These are phyloP conservation scores for Protosalanx chinensis DNA, from an alignment of 2,797 vertebrate species.

Conservation along the genomic window DNA sequence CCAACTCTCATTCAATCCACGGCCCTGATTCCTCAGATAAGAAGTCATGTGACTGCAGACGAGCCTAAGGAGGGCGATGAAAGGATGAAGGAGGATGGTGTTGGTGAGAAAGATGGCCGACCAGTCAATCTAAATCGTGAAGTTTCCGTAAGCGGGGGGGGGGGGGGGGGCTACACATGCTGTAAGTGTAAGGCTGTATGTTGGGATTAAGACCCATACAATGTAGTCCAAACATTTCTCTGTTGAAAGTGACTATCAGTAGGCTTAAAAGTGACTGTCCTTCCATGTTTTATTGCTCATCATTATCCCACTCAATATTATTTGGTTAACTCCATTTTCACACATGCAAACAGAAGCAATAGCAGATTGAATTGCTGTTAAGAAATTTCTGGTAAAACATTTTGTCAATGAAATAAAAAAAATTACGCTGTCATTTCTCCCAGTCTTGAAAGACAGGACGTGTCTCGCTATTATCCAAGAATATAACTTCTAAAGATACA, in stretches of 20 bases:
- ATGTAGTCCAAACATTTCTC: neutral
- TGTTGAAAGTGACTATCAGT: neutral
- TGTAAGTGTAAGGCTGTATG: neutral
- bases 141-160: neutral
- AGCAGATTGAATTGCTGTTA: neutral
- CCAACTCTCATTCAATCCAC: slow-evolving; percentile 75
- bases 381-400: neutral
- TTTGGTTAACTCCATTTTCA: neutral
- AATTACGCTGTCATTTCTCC: too few relatives aligned
- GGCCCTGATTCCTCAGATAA: slow-evolving; percentile 55
- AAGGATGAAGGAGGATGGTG: neutral
- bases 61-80: neutral
- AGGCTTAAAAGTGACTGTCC: neutral
- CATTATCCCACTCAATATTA: slow-evolving; percentile 1
- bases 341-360: neutral
- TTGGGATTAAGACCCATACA: neutral
- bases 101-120: neutral
- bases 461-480: too few relatives aligned
- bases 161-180: neutral
- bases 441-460: neutral
- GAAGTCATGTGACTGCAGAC: slow-evolving; percentile 76
- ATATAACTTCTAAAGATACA: neutral
- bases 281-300: neutral
- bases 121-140: neutral
- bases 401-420: neutral